These are phyloP conservation scores for Ecdyonurus torrentis DNA, from an alignment of 2,888 invertebrate genomes.

Conservation along the genomic window DNA sequence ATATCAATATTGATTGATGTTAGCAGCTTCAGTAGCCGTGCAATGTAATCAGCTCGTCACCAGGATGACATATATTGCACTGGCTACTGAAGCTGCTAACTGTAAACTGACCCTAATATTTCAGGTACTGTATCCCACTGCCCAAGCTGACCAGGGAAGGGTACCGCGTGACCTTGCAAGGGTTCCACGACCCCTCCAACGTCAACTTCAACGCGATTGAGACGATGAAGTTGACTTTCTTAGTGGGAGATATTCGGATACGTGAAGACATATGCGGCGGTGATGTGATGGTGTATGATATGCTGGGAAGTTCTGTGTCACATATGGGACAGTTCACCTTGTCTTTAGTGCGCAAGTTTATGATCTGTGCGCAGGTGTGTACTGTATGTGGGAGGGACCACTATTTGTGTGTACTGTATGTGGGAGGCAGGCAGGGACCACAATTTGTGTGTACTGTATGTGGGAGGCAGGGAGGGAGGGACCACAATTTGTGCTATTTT, in stretches of 20 bases:
- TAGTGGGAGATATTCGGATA: slow-evolving; percentile 35
- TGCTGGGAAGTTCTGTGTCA: slow-evolving; percentile 20
- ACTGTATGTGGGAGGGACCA: too few species aligned
- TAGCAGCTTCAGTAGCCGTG: too few species aligned
- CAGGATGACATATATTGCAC: too few species aligned
- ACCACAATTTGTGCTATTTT: too few species aligned
- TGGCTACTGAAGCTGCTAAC: too few species aligned
- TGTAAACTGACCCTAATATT: too few species aligned
- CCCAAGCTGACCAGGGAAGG: slow-evolving; percentile 16
- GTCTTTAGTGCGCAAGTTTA: slow-evolving; percentile 36
- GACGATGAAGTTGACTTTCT: slow-evolving; percentile 30
- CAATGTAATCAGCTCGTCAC: too few species aligned
- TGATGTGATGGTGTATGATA: slow-evolving; percentile 39
- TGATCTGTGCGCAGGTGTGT: slow-evolving; percentile 57
- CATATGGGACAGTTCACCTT: slow-evolving; percentile 22
- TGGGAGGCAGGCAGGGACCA: too few species aligned
- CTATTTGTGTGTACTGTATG: too few species aligned
- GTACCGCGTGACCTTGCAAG: slow-evolving; percentile 16
- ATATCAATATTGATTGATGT: too few species aligned
- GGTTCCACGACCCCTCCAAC: slow-evolving; percentile 11
- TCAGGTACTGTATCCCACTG: slow-evolving; percentile 10
- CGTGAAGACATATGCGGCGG: slow-evolving; percentile 34
- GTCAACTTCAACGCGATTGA: slow-evolving; percentile 28
- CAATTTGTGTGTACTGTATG: too few species aligned
- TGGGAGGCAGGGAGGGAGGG: too few species aligned